Percentiles rank a stretch among this genome's conserved stretches.
Evolutionary conservation across 1,140 invertebrate species (phyloP).

Genomic region (Acromyrmex heyeri): DNA sequence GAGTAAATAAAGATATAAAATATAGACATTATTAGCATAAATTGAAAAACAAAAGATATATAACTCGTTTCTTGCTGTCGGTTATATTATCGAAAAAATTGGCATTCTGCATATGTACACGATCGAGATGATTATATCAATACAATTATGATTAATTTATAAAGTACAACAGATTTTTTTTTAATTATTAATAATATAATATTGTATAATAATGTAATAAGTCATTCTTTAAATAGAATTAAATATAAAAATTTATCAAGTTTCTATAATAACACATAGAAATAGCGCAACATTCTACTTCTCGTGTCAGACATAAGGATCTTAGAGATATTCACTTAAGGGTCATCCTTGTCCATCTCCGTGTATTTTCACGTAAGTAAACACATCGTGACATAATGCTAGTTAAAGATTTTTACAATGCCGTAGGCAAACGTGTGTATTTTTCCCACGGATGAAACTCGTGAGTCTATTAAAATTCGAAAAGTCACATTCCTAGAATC

Average conservation of each 20-base stretch:
- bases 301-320: background rate
- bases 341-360: conserved; percentile 33
- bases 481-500: conserved; percentile 15
- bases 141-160: background rate
- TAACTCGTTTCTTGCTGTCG: conserved; percentile 25
- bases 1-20: conserved; percentile 25
- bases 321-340: conserved; percentile 30
- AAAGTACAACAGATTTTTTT: background rate
- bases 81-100: background rate
- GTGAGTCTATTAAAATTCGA: conserved; percentile 47
- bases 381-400: conserved; percentile 52
- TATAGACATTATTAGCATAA: background rate
- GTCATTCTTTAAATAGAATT: background rate
- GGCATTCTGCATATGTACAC: background rate
- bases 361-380: conserved; percentile 41
- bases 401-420: conserved; percentile 52
- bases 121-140: background rate
- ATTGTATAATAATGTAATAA: background rate
- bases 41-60: conserved; percentile 1
- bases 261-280: background rate
- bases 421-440: conserved; percentile 33
- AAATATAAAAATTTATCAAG: background rate
- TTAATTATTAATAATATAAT: background rate
- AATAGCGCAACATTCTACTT: conserved; percentile 20
- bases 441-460: conserved; percentile 37